phyloP scores from a whole-genome alignment of 2,797 vertebrate species.

The Siniperca scherzeri region DNA sequence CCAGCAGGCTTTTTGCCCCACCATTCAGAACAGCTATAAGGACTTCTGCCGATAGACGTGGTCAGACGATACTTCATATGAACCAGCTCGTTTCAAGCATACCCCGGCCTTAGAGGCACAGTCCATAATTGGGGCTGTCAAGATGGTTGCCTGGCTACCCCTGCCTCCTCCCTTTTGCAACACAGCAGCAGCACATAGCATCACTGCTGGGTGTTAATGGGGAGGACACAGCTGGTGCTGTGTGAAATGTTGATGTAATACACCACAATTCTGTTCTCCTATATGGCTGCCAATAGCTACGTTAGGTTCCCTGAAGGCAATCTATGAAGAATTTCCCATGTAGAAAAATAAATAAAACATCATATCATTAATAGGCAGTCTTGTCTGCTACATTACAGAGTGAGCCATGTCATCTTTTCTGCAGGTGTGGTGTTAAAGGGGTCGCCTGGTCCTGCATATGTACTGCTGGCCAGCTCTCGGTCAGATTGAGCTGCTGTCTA shows the following conservation, averaged over 20 bases:
- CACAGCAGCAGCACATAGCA: slow-evolving; percentile 2
- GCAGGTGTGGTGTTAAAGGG: slow-evolving; percentile 47
- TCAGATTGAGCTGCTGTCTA: slow-evolving; percentile 42
- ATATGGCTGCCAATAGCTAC: not conserved
- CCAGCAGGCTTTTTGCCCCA: not conserved
- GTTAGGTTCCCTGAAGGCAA: slow-evolving; percentile 23
- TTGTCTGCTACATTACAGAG: not conserved
- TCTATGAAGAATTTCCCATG: not conserved
- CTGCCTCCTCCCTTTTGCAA: not conserved
- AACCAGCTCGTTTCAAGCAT: not conserved
- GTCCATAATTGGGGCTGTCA: not conserved
- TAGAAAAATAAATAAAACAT: slow-evolving; percentile 19
- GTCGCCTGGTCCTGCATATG: not conserved
- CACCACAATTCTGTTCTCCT: not conserved
- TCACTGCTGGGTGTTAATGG: slow-evolving; percentile 10
- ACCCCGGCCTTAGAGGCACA: not conserved
- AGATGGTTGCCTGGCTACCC: no score
- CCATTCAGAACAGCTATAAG: not conserved
- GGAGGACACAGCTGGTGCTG: not conserved
- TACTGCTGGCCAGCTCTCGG: slow-evolving; percentile 8
- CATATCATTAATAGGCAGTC: not conserved
- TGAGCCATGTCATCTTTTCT: slow-evolving; percentile 49
- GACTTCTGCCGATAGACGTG: not conserved
- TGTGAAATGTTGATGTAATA: not conserved
- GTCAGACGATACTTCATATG: not conserved